Evolutionary conservation across 2,888 invertebrate species (phyloP), one percentile per base, ranked within the genome.

Genomic region (Tachystola acroxantha): DNA sequence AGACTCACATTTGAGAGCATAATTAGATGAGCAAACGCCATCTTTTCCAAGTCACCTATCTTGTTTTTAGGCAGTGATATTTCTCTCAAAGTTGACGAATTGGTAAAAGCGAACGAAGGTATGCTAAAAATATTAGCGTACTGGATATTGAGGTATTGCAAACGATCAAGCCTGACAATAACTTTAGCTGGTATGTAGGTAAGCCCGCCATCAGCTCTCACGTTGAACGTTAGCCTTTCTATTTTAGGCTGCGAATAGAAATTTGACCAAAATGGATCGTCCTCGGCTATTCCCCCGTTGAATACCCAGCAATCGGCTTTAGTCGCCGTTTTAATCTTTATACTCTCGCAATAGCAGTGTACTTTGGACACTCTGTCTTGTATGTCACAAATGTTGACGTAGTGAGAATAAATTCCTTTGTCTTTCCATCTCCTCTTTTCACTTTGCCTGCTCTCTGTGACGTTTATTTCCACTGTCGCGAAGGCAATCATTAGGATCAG

Each of bases 271-370:
- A 92, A 89, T 4, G 91, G 89, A 61, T 94, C 92, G 46, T 92
- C 91, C 53, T 92, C 92, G 28, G 89, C 89, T n/a, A 90, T 88
- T 5, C 91, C 91, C 3, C 89, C 88, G 42, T 91, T 91, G 70
- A 94, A 92, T 4, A 95, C 90, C 90, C 92, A 91, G 63, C 95
- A 96, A 59, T 93, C 93, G 2, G 92, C 93, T 50, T 91, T 91
- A 11, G 91, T 91, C 1, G 92, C 93, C 1, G 79, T 79, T 58
- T 85, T 78, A 31, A 85, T 73, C 52, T 87, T 87, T 32, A 82
- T 82, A 30, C 80, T 88, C 53, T 91, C 89, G 63, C 93, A 93
- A 56, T 91, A 89, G 63, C 94, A 94, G 58, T 89, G 91, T 37
- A 92, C 85, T 52, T 90, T 90, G 1, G 88, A 81, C 3, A 82